Evolutionary conservation across 2,797 vertebrate genomes (phyloP).

Genomic region (Clamator glandarius): DNA sequence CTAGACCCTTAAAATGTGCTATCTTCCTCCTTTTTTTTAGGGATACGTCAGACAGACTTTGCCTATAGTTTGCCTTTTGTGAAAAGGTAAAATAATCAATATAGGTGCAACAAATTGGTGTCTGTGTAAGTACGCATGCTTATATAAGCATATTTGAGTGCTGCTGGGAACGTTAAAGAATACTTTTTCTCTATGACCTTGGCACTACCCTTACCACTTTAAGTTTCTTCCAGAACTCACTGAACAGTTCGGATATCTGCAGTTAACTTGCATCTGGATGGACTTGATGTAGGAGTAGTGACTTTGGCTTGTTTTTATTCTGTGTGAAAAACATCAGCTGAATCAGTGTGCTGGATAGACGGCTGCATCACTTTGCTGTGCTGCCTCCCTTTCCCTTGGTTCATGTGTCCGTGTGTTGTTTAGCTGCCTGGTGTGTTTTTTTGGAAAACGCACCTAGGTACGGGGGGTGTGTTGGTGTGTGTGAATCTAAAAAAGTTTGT

Average conservation of each 20-base stretch:
- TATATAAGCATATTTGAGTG: not conserved
- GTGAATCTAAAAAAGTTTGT: not conserved
- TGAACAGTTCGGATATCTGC: not conserved
- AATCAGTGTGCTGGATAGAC: not conserved
- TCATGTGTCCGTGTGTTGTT: not conserved
- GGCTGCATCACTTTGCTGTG: not conserved
- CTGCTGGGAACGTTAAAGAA: not conserved
- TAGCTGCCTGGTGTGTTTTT: not conserved
- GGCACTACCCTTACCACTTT: not conserved
- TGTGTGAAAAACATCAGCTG: not conserved
- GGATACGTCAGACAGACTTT: not conserved
- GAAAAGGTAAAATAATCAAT: not conserved
- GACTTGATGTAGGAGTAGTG: not conserved
- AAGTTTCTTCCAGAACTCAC: not conserved
- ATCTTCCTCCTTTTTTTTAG: not conserved
- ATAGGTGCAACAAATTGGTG: not conserved
- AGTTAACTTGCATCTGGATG: not conserved
- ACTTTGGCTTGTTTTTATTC: not conserved
- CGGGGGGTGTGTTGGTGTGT: accelerated
- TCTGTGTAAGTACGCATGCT: not conserved
- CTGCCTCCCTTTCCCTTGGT: not conserved
- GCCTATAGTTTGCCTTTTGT: not conserved
- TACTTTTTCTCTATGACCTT: not conserved
- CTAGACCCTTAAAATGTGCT: not conserved
- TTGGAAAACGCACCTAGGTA: not conserved